Conservation (phyloP, 2,113 vertebrate genomes). For the Gracilinanus agilis region DNA sequence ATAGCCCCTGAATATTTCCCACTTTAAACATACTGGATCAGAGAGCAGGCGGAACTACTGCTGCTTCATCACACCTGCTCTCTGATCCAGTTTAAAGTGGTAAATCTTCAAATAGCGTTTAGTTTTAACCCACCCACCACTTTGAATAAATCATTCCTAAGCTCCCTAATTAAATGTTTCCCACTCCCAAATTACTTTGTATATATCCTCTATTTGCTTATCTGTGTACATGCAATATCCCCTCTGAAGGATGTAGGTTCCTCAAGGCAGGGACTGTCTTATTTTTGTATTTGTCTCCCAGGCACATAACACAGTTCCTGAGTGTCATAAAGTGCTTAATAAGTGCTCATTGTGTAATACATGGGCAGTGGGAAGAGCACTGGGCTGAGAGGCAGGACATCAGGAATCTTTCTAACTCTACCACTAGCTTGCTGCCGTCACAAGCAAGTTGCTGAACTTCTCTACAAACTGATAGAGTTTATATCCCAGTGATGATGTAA, state of each 20-base stretch:
- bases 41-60: too few species aligned
- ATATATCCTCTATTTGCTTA: not conserved
- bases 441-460: not conserved
- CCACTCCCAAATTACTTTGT: not conserved
- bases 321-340: not conserved
- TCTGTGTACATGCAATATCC: not conserved
- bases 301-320: not conserved
- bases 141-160: not conserved
- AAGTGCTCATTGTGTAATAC: not conserved
- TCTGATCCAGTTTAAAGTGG: too few species aligned
- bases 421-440: not conserved
- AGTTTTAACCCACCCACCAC: too few species aligned
- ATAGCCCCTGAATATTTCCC: too few species aligned
- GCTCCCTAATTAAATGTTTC: not conserved
- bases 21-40: too few species aligned
- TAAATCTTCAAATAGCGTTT: too few species aligned
- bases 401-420: constrained; percentile 11
- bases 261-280: not conserved
- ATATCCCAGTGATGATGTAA: not conserved
- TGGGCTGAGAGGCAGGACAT: not conserved
- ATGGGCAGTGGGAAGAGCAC: not conserved
- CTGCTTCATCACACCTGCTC: too few species aligned
- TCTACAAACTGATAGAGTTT: not conserved
- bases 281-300: not conserved
- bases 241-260: not conserved